Conservation (phyloP, 2,888 invertebrate genomes). For the Ecdyonurus torrentis region DNA sequence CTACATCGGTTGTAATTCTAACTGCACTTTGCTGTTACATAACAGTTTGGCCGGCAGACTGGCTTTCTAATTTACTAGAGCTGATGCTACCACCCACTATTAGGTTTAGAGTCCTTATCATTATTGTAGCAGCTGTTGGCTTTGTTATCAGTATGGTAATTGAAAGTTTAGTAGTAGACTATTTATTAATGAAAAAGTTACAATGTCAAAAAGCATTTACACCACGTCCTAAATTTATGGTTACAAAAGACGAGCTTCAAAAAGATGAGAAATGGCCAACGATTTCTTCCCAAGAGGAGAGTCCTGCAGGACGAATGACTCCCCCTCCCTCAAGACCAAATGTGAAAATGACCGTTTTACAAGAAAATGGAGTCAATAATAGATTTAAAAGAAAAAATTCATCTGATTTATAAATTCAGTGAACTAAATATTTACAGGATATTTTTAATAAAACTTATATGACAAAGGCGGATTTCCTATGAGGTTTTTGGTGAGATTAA, state of each 20-base stretch:
- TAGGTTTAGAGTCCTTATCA: conserved; percentile 27
- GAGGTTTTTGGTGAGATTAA: no score
- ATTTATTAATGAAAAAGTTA: background rate
- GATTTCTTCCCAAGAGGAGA: background rate
- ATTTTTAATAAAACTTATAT: no score
- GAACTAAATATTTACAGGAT: no score
- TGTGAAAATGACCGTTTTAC: background rate
- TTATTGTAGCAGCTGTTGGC: conserved; percentile 15
- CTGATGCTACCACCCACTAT: conserved; percentile 23
- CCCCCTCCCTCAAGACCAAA: background rate
- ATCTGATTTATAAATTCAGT: no score
- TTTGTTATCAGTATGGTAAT: background rate
- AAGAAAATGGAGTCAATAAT: background rate
- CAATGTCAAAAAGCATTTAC: background rate
- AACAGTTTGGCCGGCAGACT: conserved; percentile 29
- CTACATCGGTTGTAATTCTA: conserved; percentile 30
- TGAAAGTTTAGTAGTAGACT: background rate
- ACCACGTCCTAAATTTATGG: background rate
- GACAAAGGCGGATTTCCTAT: no score
- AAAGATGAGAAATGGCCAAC: background rate
- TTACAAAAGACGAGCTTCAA: background rate
- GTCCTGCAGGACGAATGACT: background rate
- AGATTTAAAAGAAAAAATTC: background rate
- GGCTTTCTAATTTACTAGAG: conserved; percentile 25
- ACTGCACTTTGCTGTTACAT: conserved; percentile 33